Percentiles rank a stretch among this genome's conserved stretches.
phyloP scores from a whole-genome alignment of 2,113 vertebrate genomes.

The Serranochromis macrocephalus region DNA sequence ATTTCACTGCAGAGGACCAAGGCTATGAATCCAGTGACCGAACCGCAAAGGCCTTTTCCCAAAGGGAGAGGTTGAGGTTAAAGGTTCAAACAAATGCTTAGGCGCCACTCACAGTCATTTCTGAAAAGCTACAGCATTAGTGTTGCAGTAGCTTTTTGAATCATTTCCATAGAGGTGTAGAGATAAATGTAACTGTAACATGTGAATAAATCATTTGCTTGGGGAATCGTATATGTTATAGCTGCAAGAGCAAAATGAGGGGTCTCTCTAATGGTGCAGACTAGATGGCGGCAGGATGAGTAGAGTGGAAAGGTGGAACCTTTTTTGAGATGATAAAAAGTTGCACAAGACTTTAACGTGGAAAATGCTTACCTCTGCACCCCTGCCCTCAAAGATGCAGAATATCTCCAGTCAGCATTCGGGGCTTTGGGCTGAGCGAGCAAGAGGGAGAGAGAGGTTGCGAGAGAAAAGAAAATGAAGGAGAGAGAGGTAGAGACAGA shows the following conservation, averaged over 20 bases:
- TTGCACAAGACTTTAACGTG: slow-evolving; percentile 25
- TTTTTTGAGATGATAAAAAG: slow-evolving; percentile 2
- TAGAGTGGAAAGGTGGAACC: neutral
- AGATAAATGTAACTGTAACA: neutral
- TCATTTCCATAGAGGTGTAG: neutral
- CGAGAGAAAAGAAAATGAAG: neutral
- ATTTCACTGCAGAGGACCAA: slow-evolving; percentile 60
- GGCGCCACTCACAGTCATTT: neutral
- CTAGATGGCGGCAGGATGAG: neutral
- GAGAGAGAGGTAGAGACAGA: neutral
- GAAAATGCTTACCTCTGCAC: slow-evolving; percentile 88
- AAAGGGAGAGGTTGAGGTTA: slow-evolving; percentile 4
- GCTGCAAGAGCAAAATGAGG: neutral
- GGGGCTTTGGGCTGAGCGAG: slow-evolving; percentile 86
- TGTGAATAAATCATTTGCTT: neutral
- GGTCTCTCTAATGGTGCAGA: neutral
- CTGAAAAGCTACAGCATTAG: neutral
- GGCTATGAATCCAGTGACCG: neutral
- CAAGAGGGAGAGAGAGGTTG: slow-evolving; percentile 13
- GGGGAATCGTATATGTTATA: neutral
- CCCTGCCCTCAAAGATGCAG: slow-evolving; percentile 92
- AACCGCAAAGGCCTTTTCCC: slow-evolving; percentile 1
- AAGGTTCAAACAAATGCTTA: slow-evolving; percentile 25
- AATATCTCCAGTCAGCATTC: slow-evolving; percentile 98
- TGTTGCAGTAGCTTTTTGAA: neutral